Conservation (phyloP, 2,797 vertebrate genomes). For the Myotis daubentonii region DNA sequence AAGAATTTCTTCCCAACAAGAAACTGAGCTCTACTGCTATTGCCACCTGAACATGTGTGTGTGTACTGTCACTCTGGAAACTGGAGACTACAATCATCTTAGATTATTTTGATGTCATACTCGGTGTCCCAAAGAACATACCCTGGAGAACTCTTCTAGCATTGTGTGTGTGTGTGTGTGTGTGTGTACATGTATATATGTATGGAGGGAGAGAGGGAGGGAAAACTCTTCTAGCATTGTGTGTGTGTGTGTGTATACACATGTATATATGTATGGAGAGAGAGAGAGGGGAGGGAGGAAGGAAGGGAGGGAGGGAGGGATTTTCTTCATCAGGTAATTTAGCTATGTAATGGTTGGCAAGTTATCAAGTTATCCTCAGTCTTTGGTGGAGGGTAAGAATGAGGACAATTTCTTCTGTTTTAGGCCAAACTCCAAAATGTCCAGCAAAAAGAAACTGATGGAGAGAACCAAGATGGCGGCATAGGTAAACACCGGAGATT, state of each 20-base stretch:
- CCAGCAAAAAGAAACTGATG: background rate
- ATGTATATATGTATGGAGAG: background rate
- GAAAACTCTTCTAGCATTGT: background rate
- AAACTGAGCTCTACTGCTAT: background rate
- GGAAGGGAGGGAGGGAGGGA: background rate
- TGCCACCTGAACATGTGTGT: slow-evolving; percentile 13
- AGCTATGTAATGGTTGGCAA: background rate
- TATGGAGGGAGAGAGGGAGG: background rate
- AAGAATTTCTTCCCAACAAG: slow-evolving; percentile 46
- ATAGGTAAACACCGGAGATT: too few species aligned
- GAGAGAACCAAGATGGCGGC: too few species aligned
- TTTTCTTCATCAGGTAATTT: slow-evolving; percentile 24
- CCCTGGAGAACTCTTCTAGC: background rate
- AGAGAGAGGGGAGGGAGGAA: background rate
- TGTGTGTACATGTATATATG: background rate
- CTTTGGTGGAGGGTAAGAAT: slow-evolving; percentile 22
- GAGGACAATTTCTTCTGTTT: slow-evolving; percentile 36
- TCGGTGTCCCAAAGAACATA: background rate
- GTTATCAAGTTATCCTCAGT: background rate
- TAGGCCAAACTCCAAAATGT: slow-evolving; percentile 23
- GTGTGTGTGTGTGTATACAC: background rate
- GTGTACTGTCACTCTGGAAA: background rate
- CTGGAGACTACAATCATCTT: background rate
- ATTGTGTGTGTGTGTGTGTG: background rate
- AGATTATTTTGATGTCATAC: background rate